These are phyloP conservation scores for Denticeps clupeoides DNA, from an alignment of 2,797 vertebrate genomes.

Conservation along the genomic window DNA sequence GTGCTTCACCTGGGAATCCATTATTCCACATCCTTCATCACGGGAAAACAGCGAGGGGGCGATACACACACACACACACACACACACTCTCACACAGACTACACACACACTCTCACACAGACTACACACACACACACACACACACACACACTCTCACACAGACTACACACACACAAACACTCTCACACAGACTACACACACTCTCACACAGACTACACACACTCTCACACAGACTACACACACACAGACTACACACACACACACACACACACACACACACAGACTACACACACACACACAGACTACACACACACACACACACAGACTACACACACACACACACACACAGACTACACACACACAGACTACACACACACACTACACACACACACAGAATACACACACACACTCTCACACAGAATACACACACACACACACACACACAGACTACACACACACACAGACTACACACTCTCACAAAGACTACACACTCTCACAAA, in stretches of 20 bases:
- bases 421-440: not conserved
- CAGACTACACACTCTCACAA: not conserved
- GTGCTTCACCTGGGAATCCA: too few species aligned
- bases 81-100: too few species aligned
- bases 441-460: not conserved
- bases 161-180: not conserved
- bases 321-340: not conserved
- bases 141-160: not conserved
- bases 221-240: not conserved
- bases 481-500: not conserved
- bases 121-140: not conserved
- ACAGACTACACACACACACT: not conserved
- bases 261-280: constrained; percentile 12
- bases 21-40: too few species aligned
- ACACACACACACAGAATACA: not conserved
- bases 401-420: not conserved
- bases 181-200: not conserved
- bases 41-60: constrained; percentile 19
- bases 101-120: too few species aligned
- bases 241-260: not conserved
- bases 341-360: not conserved
- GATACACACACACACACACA: constrained; percentile 17
- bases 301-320: too few species aligned
- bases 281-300: too few species aligned
- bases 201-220: not conserved